phyloP scores from a whole-genome alignment of 2,888 invertebrate genomes.

The Chironomus riparius region DNA sequence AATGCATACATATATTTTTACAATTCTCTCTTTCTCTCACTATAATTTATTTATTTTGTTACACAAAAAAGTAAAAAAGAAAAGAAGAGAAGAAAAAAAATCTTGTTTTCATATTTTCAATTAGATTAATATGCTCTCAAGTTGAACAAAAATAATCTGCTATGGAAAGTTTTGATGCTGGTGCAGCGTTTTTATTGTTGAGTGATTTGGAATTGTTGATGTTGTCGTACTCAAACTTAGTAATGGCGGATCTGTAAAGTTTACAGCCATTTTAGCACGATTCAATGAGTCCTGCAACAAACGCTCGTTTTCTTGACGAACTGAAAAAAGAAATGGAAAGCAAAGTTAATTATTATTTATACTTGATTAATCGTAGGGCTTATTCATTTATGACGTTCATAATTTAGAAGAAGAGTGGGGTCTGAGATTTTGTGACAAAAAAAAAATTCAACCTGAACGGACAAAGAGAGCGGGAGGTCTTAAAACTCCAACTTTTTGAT shows the following conservation, averaged over 20 bases:
- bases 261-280: conserved; percentile 40
- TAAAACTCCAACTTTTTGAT: no score
- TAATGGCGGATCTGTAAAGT: conserved; percentile 38
- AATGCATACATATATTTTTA: no score
- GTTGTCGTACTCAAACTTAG: conserved; percentile 30
- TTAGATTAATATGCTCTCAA: conserved; percentile 9
- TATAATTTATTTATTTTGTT: no score
- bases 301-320: conserved; percentile 82
- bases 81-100: no score
- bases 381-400: no score
- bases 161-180: conserved; percentile 19
- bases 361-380: no score
- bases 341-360: background rate
- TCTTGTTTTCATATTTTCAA: background rate
- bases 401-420: no score
- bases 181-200: conserved; percentile 1
- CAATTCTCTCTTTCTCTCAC: no score
- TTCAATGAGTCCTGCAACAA: conserved; percentile 69
- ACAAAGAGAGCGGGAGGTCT: no score
- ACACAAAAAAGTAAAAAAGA: no score
- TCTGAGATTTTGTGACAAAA: no score
- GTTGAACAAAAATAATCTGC: conserved; percentile 19
- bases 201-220: conserved; percentile 31
- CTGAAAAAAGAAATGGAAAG: conserved; percentile 50
- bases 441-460: no score